Conservation (phyloP, 2,113 vertebrate species). For the Neoarius graeffei region DNA sequence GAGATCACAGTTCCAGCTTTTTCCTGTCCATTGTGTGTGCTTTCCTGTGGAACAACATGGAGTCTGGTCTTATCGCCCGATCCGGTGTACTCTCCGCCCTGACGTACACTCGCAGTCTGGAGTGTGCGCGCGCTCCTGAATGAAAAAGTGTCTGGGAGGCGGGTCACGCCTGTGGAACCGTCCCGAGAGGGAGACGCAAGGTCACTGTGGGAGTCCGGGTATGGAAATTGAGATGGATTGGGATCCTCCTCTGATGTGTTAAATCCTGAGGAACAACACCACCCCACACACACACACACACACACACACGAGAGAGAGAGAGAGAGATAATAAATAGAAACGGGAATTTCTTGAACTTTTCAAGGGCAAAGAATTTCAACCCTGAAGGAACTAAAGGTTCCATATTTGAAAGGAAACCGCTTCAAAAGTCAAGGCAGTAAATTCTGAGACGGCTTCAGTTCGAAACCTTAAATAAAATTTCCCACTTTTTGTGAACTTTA, state of each 20-base stretch:
- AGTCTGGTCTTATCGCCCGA: slow-evolving; percentile 65
- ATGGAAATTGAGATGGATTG: slow-evolving; percentile 9
- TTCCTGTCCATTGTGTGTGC: slow-evolving; percentile 74
- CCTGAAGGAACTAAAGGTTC: neutral
- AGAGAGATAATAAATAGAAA: slow-evolving; percentile 13
- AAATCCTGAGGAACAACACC: slow-evolving; percentile 39
- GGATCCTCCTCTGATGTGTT: slow-evolving; percentile 39
- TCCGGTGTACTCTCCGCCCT: slow-evolving; percentile 56
- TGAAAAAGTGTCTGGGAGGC: slow-evolving; percentile 25
- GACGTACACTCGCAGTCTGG: slow-evolving; percentile 31
- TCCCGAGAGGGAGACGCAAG: slow-evolving; percentile 35
- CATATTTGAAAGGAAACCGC: no score
- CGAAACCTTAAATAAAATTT: neutral
- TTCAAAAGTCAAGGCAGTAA: neutral
- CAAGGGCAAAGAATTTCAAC: slow-evolving; percentile 21
- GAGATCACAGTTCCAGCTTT: slow-evolving; percentile 63
- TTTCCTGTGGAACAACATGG: slow-evolving; percentile 75
- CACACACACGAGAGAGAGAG: neutral
- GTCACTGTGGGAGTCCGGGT: slow-evolving; percentile 32
- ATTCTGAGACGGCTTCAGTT: no score
- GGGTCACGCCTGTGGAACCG: slow-evolving; percentile 12
- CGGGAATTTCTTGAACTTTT: slow-evolving; percentile 25
- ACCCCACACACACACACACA: slow-evolving; percentile 45
- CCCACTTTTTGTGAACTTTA: neutral
- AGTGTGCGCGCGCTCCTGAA: slow-evolving; percentile 37